Evolutionary conservation across 1,140 invertebrate species (phyloP), one percentile per base, ranked within the genome.

Genomic region (Parasteatoda tepidariorum): DNA sequence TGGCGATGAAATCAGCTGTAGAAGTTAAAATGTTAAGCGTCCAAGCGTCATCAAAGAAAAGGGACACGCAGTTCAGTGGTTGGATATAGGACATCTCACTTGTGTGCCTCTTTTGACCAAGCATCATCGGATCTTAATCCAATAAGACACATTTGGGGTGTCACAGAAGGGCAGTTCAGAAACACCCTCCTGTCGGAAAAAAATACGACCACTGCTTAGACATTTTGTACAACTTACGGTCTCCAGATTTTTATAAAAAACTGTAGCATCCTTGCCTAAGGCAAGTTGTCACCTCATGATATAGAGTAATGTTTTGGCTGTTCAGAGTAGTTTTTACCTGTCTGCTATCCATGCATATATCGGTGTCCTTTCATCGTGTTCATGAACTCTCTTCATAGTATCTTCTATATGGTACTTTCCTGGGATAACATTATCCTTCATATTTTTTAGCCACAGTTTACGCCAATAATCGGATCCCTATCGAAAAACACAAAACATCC

Each of bases 271-370:
- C n/a, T n/a, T n/a, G n/a, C n/a, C n/a, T n/a, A n/a, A n/a, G n/a
- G n/a, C n/a, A n/a, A n/a, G n/a, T n/a, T n/a, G n/a, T n/a, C n/a
- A n/a, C n/a, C n/a, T n/a, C n/a, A n/a, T n/a, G n/a, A n/a, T n/a
- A n/a, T n/a, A n/a, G n/a, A n/a, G n/a, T 41, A 41, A 6, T 41
- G 38, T 41, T 41, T 41, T 5, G 13, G 38, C 38, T 41, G 13
- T 41, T 41, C 13, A 41, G 13, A 41, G 38, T 41, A 41, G 38
- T 0, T 48, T 2, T 67, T 33, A 79, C 76, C 76, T 55, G 34
- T 79, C 76, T 26, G 41, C 76, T 7, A 79, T 34, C 76, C 76
- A 79, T 2, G 59, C 76, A 13, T 79, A 79, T 9, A 68, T 26
- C 2, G 64, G 64, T 0, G 18, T 1, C 5, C 33, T 28, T 11